Evolutionary conservation across 1,140 invertebrate species (phyloP).

Genomic region (Liolophura sinensis): DNA sequence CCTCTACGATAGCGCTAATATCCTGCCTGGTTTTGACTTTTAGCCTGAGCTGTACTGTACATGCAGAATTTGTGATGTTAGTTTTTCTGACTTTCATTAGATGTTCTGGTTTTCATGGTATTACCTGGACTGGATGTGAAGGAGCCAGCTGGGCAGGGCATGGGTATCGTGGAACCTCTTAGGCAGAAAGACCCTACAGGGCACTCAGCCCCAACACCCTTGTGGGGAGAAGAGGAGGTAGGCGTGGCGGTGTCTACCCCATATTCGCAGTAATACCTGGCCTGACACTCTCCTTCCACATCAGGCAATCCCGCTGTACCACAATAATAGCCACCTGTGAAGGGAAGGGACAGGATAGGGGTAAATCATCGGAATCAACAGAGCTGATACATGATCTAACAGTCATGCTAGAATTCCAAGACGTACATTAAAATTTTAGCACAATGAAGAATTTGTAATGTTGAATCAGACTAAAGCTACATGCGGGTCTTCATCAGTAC

Average conservation of each 20-base stretch:
- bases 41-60: too few relatives aligned
- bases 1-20: too few relatives aligned
- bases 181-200: conserved; percentile 52
- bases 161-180: conserved; percentile 31
- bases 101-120: too few relatives aligned
- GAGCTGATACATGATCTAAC: not conserved
- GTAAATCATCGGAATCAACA: not conserved
- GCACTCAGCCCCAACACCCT: conserved; percentile 44
- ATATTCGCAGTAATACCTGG: conserved; percentile 50
- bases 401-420: not conserved
- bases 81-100: too few relatives aligned
- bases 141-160: conserved; percentile 40
- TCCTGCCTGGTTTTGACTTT: too few relatives aligned
- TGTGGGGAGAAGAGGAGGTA: conserved; percentile 24
- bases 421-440: too few relatives aligned
- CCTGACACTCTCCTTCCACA: conserved; percentile 41
- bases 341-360: not conserved
- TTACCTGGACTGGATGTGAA: conserved; percentile 39
- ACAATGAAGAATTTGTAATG: too few relatives aligned
- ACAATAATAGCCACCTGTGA: conserved; percentile 47
- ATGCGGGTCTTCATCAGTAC: too few relatives aligned
- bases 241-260: conserved; percentile 53
- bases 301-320: conserved; percentile 40
- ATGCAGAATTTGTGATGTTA: too few relatives aligned
- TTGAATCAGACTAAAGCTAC: too few relatives aligned